A percentile compares a stretch with the other conserved stretches of the same genome.
These are phyloP conservation scores for Alethe castanea DNA, from an alignment of 2,113 vertebrate genomes.

Conservation along the genomic window DNA sequence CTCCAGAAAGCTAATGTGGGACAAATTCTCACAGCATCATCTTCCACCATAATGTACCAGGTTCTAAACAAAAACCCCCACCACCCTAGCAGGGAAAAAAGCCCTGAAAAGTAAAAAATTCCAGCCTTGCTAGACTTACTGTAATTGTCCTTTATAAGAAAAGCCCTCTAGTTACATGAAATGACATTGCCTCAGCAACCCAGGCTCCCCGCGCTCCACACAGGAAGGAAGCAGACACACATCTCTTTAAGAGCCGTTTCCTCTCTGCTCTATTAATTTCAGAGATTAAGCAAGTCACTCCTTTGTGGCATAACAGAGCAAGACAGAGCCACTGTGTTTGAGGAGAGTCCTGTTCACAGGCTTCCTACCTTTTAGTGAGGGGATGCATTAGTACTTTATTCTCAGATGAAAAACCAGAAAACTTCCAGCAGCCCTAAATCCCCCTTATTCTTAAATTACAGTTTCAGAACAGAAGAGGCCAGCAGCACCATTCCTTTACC, in stretches of 20 bases:
- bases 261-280: slow-evolving; percentile 80
- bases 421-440: neutral
- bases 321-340: slow-evolving; percentile 72
- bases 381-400: neutral
- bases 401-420: slow-evolving; percentile 19
- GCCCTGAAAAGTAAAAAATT: slow-evolving; percentile 40
- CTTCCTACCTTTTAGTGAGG: neutral
- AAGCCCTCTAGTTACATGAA: slow-evolving; percentile 73
- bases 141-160: slow-evolving; percentile 69
- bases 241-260: slow-evolving; percentile 72
- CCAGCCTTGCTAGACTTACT: slow-evolving; percentile 55
- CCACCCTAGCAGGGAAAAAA: neutral
- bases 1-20: neutral
- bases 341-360: neutral
- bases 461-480: neutral
- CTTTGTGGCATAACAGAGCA: slow-evolving; percentile 69
- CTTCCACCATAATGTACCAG: neutral
- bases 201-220: slow-evolving; percentile 56
- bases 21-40: neutral
- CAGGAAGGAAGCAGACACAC: slow-evolving; percentile 78
- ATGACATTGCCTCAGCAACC: slow-evolving; percentile 68
- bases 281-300: slow-evolving; percentile 78
- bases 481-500: neutral
- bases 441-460: neutral
- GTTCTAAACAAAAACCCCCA: slow-evolving; percentile 22